A percentile compares a stretch with the other conserved stretches of the same genome.
These are phyloP conservation scores for Dryoscopus gambensis DNA, from an alignment of 2,113 vertebrate genomes.

Conservation along the genomic window DNA sequence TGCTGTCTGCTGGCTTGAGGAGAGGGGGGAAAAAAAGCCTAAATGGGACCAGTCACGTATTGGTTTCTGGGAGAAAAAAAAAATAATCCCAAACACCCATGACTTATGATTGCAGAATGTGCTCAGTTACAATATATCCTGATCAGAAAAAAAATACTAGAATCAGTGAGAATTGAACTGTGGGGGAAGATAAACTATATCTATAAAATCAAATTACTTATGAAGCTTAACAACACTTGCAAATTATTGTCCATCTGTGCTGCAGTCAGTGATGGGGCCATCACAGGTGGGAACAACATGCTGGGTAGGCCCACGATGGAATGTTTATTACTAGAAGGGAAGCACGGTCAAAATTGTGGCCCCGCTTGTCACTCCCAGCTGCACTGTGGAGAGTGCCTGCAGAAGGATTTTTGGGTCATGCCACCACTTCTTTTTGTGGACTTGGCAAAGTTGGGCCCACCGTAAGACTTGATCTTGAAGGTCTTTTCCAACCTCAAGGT, in stretches of 20 bases:
- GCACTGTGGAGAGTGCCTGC: neutral
- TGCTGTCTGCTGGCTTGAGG: neutral
- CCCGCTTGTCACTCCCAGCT: neutral
- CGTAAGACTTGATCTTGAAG: neutral
- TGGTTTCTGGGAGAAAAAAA: neutral
- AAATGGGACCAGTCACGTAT: neutral
- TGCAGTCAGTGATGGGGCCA: neutral
- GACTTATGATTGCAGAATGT: neutral
- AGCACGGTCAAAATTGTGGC: neutral
- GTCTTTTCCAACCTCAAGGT: neutral
- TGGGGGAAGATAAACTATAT: neutral
- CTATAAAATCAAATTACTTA: neutral
- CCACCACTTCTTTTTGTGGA: neutral
- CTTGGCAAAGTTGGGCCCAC: neutral
- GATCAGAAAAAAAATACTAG: neutral
- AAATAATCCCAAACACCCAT: too few relatives aligned
- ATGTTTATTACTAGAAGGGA: neutral
- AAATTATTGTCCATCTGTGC: accelerated
- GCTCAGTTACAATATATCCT: neutral
- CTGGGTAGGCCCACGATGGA: neutral
- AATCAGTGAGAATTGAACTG: neutral
- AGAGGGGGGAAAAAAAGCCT: too few relatives aligned
- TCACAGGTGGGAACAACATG: accelerated
- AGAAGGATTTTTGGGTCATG: neutral
- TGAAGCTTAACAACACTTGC: too few relatives aligned